These are phyloP conservation scores for Labeo calbasu DNA, from an alignment of 2,797 vertebrate species.

Conservation along the genomic window DNA sequence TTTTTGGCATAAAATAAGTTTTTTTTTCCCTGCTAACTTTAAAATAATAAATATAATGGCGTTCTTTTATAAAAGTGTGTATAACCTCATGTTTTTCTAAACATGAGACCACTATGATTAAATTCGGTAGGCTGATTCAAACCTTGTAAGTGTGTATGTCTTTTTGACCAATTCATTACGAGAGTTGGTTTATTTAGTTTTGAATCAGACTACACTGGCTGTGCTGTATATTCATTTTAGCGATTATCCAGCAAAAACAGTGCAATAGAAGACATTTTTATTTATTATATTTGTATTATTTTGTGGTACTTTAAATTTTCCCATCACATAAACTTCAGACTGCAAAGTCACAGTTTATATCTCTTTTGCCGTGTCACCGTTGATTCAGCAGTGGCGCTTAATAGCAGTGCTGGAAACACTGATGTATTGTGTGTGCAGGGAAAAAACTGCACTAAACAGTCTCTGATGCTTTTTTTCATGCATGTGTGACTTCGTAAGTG, in stretches of 20 bases:
- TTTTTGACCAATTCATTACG: background rate
- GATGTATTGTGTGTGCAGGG: conserved; percentile 1
- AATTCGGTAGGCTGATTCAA: background rate
- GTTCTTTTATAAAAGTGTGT: background rate
- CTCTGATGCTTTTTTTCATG: conserved; percentile 6
- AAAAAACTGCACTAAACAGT: background rate
- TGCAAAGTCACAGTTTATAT: background rate
- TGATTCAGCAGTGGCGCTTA: background rate
- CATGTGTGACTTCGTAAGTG: background rate
- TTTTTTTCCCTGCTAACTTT: background rate
- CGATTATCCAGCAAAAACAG: background rate
- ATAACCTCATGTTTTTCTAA: background rate
- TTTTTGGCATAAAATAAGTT: too few species aligned
- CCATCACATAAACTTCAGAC: background rate
- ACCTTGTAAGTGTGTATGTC: background rate
- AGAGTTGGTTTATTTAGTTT: background rate
- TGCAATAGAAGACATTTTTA: background rate
- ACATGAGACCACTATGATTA: background rate
- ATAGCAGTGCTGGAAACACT: background rate
- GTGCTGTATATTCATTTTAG: background rate
- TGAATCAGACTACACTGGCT: background rate
- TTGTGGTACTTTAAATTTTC: background rate
- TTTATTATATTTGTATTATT: background rate
- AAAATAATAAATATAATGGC: too few species aligned
- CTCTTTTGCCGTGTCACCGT: background rate